phyloP scores from a whole-genome alignment of 2,113 vertebrate genomes.

The Pyxicephalus adspersus region DNA sequence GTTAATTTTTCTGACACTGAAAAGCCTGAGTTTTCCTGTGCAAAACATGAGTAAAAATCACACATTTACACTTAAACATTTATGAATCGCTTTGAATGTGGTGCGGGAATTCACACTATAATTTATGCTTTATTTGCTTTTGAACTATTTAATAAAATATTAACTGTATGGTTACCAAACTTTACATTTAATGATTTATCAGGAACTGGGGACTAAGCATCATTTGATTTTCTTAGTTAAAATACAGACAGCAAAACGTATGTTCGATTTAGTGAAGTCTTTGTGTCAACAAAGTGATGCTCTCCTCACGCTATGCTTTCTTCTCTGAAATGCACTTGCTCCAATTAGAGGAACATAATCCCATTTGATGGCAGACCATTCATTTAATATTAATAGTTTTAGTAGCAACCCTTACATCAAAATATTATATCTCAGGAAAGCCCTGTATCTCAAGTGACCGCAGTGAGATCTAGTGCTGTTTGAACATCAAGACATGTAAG shows the following conservation, averaged over 20 bases:
- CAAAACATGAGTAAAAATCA: slow-evolving; percentile 4
- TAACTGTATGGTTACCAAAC: slow-evolving; percentile 37
- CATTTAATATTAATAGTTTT: not conserved
- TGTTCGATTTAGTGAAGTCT: slow-evolving; percentile 16
- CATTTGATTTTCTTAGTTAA: slow-evolving; percentile 43
- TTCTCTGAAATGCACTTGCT: not conserved
- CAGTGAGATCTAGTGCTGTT: too few relatives aligned
- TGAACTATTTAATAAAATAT: slow-evolving; percentile 56
- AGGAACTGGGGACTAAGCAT: slow-evolving; percentile 17
- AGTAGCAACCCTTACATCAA: not conserved
- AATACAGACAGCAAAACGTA: slow-evolving; percentile 16
- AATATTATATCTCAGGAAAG: not conserved
- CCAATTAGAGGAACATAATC: not conserved
- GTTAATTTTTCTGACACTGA: slow-evolving; percentile 15
- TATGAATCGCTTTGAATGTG: slow-evolving; percentile 33
- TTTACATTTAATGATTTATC: slow-evolving; percentile 52
- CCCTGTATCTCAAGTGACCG: too few relatives aligned
- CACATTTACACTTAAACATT: slow-evolving; percentile 46
- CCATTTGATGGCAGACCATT: not conserved
- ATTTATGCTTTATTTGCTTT: slow-evolving; percentile 55
- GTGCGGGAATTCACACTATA: slow-evolving; percentile 39
- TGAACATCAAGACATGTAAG: too few relatives aligned
- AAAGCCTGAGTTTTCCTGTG: not conserved
- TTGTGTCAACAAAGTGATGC: not conserved
- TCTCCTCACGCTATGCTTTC: not conserved